A percentile compares a stretch with the other conserved stretches of the same genome.
phyloP scores from a whole-genome alignment of 2,113 vertebrate species.

The Cariama cristata region DNA sequence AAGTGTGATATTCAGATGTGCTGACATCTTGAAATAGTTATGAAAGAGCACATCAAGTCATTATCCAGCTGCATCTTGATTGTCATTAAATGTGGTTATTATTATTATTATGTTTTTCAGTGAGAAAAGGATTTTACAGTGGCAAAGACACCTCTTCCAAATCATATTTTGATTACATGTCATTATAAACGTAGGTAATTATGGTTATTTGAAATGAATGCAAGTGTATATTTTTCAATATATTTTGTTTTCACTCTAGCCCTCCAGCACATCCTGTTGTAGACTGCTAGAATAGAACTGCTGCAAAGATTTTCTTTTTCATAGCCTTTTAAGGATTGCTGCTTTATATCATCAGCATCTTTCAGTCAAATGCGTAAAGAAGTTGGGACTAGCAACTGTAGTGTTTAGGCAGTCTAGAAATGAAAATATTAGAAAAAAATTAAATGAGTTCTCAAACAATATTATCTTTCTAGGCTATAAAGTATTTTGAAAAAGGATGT shows the following conservation, averaged over 20 bases:
- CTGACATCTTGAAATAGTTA: neutral
- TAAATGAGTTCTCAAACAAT: neutral
- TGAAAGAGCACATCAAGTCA: neutral
- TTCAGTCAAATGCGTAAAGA: neutral
- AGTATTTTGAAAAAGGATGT: neutral
- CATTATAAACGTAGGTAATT: slow-evolving; percentile 24
- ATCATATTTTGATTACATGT: slow-evolving; percentile 44
- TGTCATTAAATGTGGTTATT: neutral
- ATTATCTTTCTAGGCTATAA: neutral
- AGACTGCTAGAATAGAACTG: neutral
- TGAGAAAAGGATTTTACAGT: neutral
- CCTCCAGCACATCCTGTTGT: neutral
- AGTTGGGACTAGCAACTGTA: neutral
- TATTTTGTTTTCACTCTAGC: neutral
- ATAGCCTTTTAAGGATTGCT: neutral
- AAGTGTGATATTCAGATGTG: neutral
- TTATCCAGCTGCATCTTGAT: neutral
- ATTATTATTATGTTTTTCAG: neutral
- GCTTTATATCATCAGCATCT: neutral
- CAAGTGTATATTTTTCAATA: slow-evolving; percentile 7
- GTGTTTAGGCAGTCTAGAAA: neutral
- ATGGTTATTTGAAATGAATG: neutral
- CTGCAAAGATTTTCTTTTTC: neutral
- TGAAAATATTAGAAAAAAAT: neutral
- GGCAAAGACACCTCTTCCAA: neutral